A percentile compares a stretch with the other conserved stretches of the same genome.
Evolutionary conservation across 1,140 invertebrate genomes (phyloP).

Genomic region (Eriocheir sinensis): DNA sequence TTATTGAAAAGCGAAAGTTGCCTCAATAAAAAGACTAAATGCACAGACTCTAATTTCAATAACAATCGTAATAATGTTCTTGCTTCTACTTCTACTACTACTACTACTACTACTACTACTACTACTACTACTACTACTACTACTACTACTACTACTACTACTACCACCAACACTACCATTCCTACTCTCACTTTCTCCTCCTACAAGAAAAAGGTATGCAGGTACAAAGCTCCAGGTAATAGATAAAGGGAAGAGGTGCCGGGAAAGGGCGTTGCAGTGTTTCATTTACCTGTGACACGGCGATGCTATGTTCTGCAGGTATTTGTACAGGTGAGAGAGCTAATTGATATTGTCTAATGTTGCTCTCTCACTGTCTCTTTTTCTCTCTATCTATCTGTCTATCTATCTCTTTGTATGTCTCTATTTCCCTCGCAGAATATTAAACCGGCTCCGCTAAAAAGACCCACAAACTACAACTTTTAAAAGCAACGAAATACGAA

Average conservation of each 20-base stretch:
- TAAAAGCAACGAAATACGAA: constrained; percentile 6
- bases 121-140: not conserved
- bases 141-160: not conserved
- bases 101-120: not conserved
- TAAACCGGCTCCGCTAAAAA: not conserved
- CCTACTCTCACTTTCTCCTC: not conserved
- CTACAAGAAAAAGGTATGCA: constrained; percentile 2
- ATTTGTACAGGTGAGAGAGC: constrained; percentile 2
- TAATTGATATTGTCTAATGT: not conserved
- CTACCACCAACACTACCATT: not conserved
- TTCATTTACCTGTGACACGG: constrained; percentile 4
- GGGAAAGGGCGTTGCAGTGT: not conserved
- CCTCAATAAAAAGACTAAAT: no score
- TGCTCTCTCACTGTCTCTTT: not conserved
- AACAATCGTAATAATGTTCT: not conserved
- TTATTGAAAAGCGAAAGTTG: not conserved
- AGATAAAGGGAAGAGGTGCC: not conserved
- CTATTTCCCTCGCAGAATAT: not conserved
- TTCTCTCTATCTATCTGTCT: not conserved
- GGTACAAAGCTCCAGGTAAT: not conserved
- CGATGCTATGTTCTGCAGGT: not conserved
- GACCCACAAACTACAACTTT: not conserved
- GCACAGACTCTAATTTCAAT: no score
- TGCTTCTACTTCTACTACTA: not conserved
- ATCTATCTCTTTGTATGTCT: not conserved